phyloP scores from a whole-genome alignment of 2,797 vertebrate species.

The Amblyraja radiata region DNA sequence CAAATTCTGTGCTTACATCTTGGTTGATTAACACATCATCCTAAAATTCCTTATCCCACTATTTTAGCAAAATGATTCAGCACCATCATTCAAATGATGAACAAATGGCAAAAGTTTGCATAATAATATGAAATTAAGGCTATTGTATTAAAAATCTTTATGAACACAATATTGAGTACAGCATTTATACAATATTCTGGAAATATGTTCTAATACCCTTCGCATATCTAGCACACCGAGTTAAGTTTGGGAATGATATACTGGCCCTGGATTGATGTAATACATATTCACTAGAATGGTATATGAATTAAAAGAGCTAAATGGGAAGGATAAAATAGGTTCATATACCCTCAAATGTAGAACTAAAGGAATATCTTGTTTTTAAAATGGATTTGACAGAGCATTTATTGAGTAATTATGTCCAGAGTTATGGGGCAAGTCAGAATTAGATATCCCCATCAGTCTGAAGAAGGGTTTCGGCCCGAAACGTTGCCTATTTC shows the following conservation, averaged over 20 bases:
- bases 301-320: neutral
- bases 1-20: neutral
- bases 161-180: neutral
- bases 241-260: neutral
- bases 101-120: neutral
- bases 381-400: neutral
- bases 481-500: too few species aligned
- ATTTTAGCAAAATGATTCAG: neutral
- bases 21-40: neutral
- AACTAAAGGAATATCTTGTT: neutral
- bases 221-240: neutral
- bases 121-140: neutral
- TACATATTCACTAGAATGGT: neutral
- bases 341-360: neutral
- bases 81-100: neutral
- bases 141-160: neutral
- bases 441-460: neutral
- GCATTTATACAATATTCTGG: neutral
- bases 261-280: neutral
- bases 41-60: neutral
- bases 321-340: neutral
- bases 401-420: neutral
- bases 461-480: too few species aligned
- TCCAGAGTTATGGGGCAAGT: neutral
- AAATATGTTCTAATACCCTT: neutral